Evolutionary conservation across 1,140 invertebrate species (phyloP), one percentile per base, ranked within the genome.

Genomic region (Lepidotrigona ventralis): DNA sequence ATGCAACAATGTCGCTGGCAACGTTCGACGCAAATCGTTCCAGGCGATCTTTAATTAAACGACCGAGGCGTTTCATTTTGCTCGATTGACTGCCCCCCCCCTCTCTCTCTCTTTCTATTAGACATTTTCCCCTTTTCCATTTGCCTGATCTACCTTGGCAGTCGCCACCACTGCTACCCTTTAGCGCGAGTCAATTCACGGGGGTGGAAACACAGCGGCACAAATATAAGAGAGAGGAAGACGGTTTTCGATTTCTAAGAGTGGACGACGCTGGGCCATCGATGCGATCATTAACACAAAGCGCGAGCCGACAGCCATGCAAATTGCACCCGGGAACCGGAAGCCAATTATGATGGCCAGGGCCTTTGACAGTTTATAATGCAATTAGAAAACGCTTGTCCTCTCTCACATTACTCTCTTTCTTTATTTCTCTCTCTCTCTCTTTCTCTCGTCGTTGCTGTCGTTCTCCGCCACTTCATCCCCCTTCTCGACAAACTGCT

Each of bases 291-390:
- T 86, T 88, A 86, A 69, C 78, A 76, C 70, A 83, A 76, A 73
- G 78, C 78, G 51, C 51, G 51, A 14, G 56, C 54, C 29, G 63
- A 60, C 58, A 54, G 54, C 12, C 58, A 73, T 85, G 77, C 81
- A 86, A 89, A 88, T 89, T 84, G 66, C 80, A 84, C 6, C 39
- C 39, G 70, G 56, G 58, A 63, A 81, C 75, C 73, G 58, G 78
- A 51, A 46, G 75, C 60, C 81, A 88, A 88, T 89, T 81, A 88
- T 66, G 53, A 54, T 12, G 58, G 75, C 46, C 15, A 26, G 14
- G 23, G 51, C 84, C 74, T 86, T 89, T 88, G 82, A 85, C 80
- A 79, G 70, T 86, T 88, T 76, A 89, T 89, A 89, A 89, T 84
- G 66, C 68, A 75, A 89, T 88, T 88, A 86, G 85, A 88, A 85